Evolutionary conservation across 2,113 vertebrate species (phyloP).

Genomic region (Hippoglossus stenolepis): DNA sequence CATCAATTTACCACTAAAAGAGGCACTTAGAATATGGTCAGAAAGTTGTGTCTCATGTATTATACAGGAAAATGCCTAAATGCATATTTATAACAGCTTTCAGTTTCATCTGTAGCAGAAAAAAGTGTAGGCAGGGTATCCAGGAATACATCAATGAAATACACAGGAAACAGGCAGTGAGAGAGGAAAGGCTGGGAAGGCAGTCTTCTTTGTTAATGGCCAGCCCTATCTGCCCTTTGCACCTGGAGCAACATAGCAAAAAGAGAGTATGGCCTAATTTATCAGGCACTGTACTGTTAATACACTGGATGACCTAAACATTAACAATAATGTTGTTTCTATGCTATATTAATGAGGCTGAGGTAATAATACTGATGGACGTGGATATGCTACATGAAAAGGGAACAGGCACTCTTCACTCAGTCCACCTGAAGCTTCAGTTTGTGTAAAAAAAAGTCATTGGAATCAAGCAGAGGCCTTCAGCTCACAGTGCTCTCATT

Average conservation of each 20-base stretch:
- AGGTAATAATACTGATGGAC: not conserved
- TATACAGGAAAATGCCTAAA: not conserved
- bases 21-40: not conserved
- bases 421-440: slow-evolving; percentile 36
- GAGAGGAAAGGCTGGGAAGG: slow-evolving; percentile 74
- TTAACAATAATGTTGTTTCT: slow-evolving; percentile 5
- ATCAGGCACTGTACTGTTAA: slow-evolving; percentile 4
- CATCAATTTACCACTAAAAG: not conserved
- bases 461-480: slow-evolving; percentile 38
- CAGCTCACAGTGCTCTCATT: slow-evolving; percentile 59
- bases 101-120: slow-evolving; percentile 7
- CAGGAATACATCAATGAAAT: slow-evolving; percentile 78
- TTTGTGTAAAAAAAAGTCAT: slow-evolving; percentile 49
- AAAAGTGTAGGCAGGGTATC: slow-evolving; percentile 43
- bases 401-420: not conserved
- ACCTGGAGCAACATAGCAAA: slow-evolving; percentile 71
- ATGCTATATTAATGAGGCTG: not conserved
- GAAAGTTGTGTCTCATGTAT: not conserved
- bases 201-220: slow-evolving; percentile 74
- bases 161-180: slow-evolving; percentile 74
- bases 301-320: not conserved
- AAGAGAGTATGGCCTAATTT: slow-evolving; percentile 21
- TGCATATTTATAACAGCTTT: slow-evolving; percentile 28
- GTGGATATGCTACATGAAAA: not conserved
- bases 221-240: slow-evolving; percentile 72